These are phyloP conservation scores for Poeciliopsis occidentalis DNA, from an alignment of 2,113 vertebrate species.

Conservation along the genomic window DNA sequence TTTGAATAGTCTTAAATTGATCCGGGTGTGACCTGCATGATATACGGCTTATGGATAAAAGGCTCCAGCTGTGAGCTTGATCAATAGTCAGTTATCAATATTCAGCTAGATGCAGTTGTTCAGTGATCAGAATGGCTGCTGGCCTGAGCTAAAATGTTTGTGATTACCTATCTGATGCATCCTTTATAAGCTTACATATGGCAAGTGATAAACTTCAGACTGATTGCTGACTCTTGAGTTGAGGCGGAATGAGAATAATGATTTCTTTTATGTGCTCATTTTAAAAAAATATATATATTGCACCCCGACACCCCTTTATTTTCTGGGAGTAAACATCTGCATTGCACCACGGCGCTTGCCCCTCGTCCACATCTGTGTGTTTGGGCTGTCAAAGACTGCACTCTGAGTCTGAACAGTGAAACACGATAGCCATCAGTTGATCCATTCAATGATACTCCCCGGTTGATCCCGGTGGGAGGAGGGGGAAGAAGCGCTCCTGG, in stretches of 20 bases:
- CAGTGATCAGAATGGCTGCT: not conserved
- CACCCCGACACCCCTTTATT: not conserved
- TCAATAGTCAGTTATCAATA: constrained; percentile 24
- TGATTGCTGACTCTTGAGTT: constrained; percentile 3
- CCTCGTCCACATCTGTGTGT: constrained; percentile 61
- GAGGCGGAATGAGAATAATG: constrained; percentile 1
- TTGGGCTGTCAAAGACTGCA: constrained; percentile 45
- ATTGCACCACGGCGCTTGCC: constrained; percentile 64
- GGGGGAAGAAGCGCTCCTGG: constrained; percentile 51
- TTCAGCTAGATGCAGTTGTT: constrained; percentile 8
- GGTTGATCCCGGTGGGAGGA: constrained; percentile 62
- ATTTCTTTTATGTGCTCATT: not conserved
- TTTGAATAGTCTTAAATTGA: constrained; percentile 40
- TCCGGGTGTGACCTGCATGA: constrained; percentile 23
- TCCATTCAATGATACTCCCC: constrained; percentile 75
- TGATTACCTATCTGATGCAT: constrained; percentile 17
- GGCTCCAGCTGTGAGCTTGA: constrained; percentile 22
- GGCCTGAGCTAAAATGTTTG: constrained; percentile 13
- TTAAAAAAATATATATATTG: not conserved
- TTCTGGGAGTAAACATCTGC: constrained; percentile 71
- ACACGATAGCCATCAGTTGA: constrained; percentile 74
- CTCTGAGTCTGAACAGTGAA: constrained; percentile 66
- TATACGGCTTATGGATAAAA: constrained; percentile 2
- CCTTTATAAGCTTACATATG: constrained; percentile 18
- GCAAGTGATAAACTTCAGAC: constrained; percentile 24